phyloP scores from a whole-genome alignment of 2,797 vertebrate species.

The Peromyscus aztecus region DNA sequence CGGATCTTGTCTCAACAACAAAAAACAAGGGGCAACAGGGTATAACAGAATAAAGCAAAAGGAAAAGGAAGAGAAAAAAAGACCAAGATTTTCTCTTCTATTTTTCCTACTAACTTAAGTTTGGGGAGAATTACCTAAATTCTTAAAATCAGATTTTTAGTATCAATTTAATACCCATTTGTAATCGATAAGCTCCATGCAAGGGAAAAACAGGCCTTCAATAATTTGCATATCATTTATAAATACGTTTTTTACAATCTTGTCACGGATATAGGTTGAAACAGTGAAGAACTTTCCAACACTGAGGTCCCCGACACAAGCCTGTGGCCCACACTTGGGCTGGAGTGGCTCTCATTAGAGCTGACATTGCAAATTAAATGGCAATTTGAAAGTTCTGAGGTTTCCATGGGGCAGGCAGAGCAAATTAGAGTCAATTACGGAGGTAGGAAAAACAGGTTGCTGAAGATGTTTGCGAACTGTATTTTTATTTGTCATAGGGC shows the following conservation, averaged over 20 bases:
- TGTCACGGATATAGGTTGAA: slow-evolving; percentile 54
- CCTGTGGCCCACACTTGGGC: background rate
- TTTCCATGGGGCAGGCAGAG: slow-evolving; percentile 70
- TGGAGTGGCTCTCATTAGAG: slow-evolving; percentile 74
- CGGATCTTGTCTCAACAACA: background rate
- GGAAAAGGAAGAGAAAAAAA: background rate
- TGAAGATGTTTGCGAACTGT: slow-evolving; percentile 84
- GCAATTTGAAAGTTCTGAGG: slow-evolving; percentile 83
- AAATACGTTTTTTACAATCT: slow-evolving; percentile 27
- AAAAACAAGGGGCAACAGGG: background rate
- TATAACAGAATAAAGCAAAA: background rate
- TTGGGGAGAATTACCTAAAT: background rate
- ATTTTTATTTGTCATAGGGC: slow-evolving; percentile 83
- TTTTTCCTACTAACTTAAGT: slow-evolving; percentile 38
- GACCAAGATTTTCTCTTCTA: background rate
- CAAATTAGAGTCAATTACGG: slow-evolving; percentile 83
- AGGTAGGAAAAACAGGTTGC: slow-evolving; percentile 80
- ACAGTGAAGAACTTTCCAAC: slow-evolving; percentile 67
- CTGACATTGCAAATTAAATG: slow-evolving; percentile 74
- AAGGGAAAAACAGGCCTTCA: background rate
- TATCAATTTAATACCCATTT: background rate
- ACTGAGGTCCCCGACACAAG: slow-evolving; percentile 54
- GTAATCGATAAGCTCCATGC: slow-evolving; percentile 33
- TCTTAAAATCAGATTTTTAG: slow-evolving; percentile 38
- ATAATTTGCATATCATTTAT: slow-evolving; percentile 35